Conservation (phyloP, 2,113 vertebrate species). For the Podilymbus podiceps region DNA sequence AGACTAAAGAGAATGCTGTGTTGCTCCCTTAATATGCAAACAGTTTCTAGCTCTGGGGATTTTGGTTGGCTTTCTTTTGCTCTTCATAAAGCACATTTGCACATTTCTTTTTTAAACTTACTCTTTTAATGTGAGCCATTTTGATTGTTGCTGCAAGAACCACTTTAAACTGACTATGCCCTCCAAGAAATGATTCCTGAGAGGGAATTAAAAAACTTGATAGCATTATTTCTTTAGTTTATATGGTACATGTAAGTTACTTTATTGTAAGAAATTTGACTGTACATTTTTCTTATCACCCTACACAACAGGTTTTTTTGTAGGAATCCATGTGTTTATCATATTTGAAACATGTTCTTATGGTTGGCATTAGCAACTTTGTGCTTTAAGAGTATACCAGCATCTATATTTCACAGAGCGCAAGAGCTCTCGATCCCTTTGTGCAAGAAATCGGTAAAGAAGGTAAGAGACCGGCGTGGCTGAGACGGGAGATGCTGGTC, state of each 20-base stretch:
- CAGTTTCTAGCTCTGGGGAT: neutral
- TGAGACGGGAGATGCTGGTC: too few relatives aligned
- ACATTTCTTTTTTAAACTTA: neutral
- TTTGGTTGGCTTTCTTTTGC: neutral
- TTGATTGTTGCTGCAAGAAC: neutral
- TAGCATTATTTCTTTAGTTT: neutral
- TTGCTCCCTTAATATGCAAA: neutral
- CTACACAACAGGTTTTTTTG: neutral
- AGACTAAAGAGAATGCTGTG: neutral
- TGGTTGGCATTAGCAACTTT: neutral
- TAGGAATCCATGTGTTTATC: neutral
- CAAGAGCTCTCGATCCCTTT: too few relatives aligned
- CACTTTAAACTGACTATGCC: neutral
- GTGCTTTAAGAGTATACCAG: neutral
- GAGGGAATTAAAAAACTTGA: neutral
- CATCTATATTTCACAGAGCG: too few relatives aligned
- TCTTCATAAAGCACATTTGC: neutral
- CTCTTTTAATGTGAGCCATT: neutral
- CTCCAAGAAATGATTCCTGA: neutral
- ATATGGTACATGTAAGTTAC: neutral
- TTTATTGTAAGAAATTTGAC: neutral
- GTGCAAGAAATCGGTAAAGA: too few relatives aligned
- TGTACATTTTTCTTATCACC: neutral
- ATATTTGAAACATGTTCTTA: neutral
- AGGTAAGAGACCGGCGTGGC: too few relatives aligned